Percentiles rank a stretch among this genome's conserved stretches.
phyloP scores from a whole-genome alignment of 1,140 invertebrate genomes.

The Bombus polaris region DNA sequence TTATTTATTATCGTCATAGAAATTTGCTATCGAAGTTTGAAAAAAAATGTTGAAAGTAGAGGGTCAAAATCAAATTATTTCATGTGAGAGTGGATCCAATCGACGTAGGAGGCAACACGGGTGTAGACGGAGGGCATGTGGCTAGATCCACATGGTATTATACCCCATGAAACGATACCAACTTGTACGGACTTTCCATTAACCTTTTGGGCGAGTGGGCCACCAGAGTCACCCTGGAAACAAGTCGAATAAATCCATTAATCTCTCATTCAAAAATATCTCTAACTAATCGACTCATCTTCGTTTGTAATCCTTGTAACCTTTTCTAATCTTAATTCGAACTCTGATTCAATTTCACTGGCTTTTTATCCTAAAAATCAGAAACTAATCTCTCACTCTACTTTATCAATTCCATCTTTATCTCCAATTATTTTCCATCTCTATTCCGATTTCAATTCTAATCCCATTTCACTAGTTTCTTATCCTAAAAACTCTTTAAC shows the following conservation, averaged over 20 bases:
- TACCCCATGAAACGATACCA: slow-evolving; percentile 91
- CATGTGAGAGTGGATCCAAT: slow-evolving; percentile 74
- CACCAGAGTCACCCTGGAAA: slow-evolving; percentile 86
- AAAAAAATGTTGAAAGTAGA: neutral
- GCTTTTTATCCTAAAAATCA: neutral
- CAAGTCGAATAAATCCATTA: neutral
- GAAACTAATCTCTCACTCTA: neutral
- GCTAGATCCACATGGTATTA: slow-evolving; percentile 86
- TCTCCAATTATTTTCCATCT: neutral
- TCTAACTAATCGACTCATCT: neutral
- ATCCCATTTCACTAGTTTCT: too few relatives aligned
- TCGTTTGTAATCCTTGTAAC: neutral
- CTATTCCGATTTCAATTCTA: neutral
- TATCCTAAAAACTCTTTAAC: too few relatives aligned
- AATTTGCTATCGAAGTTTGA: neutral
- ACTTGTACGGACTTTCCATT: slow-evolving; percentile 73
- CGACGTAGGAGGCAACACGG: slow-evolving; percentile 84
- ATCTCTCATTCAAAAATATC: too few relatives aligned
- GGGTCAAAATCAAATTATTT: neutral
- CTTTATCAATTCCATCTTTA: neutral
- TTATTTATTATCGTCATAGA: neutral
- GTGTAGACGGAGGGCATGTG: slow-evolving; percentile 88
- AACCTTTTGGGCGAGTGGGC: slow-evolving; percentile 83
- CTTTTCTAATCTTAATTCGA: too few relatives aligned
- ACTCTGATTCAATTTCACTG: too few relatives aligned